Evolutionary conservation across 2,888 invertebrate species (phyloP), one percentile per base, ranked within the genome.

Genomic region (Acleris sparsana): DNA sequence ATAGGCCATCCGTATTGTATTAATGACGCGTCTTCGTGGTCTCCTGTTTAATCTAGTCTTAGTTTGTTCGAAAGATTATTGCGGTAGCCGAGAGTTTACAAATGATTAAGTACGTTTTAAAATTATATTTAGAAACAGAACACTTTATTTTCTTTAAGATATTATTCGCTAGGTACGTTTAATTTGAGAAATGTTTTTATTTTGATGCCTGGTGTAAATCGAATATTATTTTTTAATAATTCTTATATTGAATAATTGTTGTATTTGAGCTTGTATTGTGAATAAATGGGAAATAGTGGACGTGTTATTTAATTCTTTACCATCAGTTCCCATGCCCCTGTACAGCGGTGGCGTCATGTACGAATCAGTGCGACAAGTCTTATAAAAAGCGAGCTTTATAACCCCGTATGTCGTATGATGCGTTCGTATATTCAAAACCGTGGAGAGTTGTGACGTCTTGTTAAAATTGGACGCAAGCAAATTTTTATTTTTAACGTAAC

Each of bases 21-120:
- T 13, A n/a, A 6, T 16, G 17, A 46, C 13, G 46, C 9, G 20
- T n/a, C 49, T 49, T 20, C 20, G 49, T 11, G 78, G 74, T 74
- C 66, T 69, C 66, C 70, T 75, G 73, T 78, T 72, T 69, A 74
- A 68, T 78, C 75, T 83, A 82, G 80, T 80, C 74, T 71, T 77
- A 79, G 75, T 73, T 73, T 78, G 70, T 79, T 80, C 70, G 67
- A 72, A 73, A 68, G 43, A 56, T 65, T 33, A 51, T 51, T 56
- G 49, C 29, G 29, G 49, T 56, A 44, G 56, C 55, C 61, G 65
- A 64, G 64, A 64, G 64, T 64, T 55, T 65, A 65, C 55, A n/a
- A n/a, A n/a, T n/a, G n/a, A 39, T 56, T 25, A 65, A 18, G 16
- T 64, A 64, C 44, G 51, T 55, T 43, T 62, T 52, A 22, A 20